Percentiles rank a stretch among this genome's conserved stretches.
Conservation (phyloP, 2,888 invertebrate species). For the Kryphioiulus occultus region DNA sequence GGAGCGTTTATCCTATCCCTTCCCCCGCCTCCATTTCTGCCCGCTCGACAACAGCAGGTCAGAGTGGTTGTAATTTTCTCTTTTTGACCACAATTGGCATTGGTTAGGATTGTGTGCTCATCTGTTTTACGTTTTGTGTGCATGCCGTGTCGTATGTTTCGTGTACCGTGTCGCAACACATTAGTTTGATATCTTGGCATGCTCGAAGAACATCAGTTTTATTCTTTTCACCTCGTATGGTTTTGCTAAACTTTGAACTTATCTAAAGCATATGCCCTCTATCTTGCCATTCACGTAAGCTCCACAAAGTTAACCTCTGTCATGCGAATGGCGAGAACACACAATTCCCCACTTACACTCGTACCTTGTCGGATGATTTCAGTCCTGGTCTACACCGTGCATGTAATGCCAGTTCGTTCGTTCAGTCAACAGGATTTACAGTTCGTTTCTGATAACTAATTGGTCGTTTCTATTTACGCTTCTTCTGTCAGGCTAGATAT, state of each 20-base stretch:
- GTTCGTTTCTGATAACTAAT: no score
- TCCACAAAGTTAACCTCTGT: neutral
- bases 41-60: slow-evolving; percentile 13
- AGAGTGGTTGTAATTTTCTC: slow-evolving; percentile 27
- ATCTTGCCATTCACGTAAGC: neutral
- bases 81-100: slow-evolving; percentile 11
- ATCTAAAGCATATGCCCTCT: neutral
- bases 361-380: no score
- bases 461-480: no score
- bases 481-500: no score
- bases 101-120: slow-evolving; percentile 30
- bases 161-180: neutral
- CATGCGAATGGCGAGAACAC: neutral
- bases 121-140: neutral
- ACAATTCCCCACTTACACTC: neutral
- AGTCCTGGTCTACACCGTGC: neutral
- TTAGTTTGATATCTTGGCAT: slow-evolving; percentile 4
- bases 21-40: slow-evolving; percentile 15
- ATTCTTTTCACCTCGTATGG: neutral
- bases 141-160: neutral
- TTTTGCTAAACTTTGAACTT: neutral
- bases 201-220: neutral
- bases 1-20: neutral
- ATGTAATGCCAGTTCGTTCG: neutral
- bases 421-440: neutral